A percentile compares a stretch with the other conserved stretches of the same genome.
phyloP scores from a whole-genome alignment of 2,888 invertebrate species.

The Tillus elongatus region DNA sequence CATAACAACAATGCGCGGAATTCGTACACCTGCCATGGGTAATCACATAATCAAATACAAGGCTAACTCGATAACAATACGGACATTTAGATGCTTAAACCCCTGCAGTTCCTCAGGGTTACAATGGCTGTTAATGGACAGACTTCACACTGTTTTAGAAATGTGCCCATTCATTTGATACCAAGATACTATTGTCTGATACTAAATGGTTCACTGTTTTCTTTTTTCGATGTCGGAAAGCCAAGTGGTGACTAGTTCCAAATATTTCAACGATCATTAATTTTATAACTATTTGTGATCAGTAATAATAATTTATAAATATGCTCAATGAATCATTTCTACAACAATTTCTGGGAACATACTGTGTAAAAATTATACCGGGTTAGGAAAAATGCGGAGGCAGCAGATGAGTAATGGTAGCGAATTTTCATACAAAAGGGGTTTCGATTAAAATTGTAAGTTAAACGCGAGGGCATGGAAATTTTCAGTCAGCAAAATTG shows the following conservation, averaged over 20 bases:
- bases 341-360: too few relatives aligned
- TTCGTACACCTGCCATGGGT: constrained; percentile 37
- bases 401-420: too few relatives aligned
- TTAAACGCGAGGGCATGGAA: too few relatives aligned
- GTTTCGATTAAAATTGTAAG: too few relatives aligned
- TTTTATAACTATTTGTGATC: too few relatives aligned
- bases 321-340: too few relatives aligned
- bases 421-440: too few relatives aligned
- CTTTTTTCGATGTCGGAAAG: constrained; percentile 5
- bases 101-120: constrained; percentile 25
- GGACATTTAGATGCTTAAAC: constrained; percentile 32
- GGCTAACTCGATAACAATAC: constrained; percentile 41
- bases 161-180: constrained; percentile 39
- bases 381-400: too few relatives aligned
- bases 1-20: constrained; percentile 32
- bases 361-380: too few relatives aligned
- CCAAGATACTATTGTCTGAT: constrained; percentile 26
- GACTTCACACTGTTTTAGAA: constrained; percentile 43
- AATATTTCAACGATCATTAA: too few relatives aligned
- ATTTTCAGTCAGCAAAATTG: too few relatives aligned
- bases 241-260: constrained; percentile 8
- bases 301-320: too few relatives aligned
- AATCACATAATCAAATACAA: constrained; percentile 40
- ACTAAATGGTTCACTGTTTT: constrained; percentile 23
- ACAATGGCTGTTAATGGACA: constrained; percentile 35